Base-by-base conservation (phyloP, 1,140 invertebrate genomes). In the Phymastichus coffea region DNA sequence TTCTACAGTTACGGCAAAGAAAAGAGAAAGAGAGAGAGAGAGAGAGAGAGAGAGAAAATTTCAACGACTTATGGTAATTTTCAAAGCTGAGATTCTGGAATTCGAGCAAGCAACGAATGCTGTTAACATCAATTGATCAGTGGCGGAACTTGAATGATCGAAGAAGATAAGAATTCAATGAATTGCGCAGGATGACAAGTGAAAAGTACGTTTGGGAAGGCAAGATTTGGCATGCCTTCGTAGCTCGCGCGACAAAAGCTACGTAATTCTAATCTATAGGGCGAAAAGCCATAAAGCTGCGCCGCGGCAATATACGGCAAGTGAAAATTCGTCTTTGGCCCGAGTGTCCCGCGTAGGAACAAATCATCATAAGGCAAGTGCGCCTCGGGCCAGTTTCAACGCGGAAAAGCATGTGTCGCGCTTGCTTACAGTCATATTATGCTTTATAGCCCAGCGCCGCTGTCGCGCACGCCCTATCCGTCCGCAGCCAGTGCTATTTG, bases 361-460 rank as follows among this genome's bases (percentile, higher is more conserved):
- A 80, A 80, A 79, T 79, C 74, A 79, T 78, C 75, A 77, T 80
- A 75, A 70, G 61, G 67, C 49, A 57, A 23, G 14, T 33, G 41
- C 60, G 54, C 44, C 47, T 43, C 15, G 30, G 48, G 40, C n/a
- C 56, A 60, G 46, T 64, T 71, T 69, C n/a, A 63, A 57, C 64
- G 58, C 57, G 17, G 56, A 66, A 78, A 74, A 76, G 77, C 78
- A 80, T 77, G 71, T 80, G 78, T 80, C 77, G 76, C 57, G 51
- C 72, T 68, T 68, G 69, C n/a, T n/a, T n/a, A n/a, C 70, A 77
- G 72, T 78, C 77, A 75, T 79, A 80, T 79, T 76, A 74, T 79
- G 75, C 75, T 80, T 80, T 80, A 80, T 78, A 70, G 68, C 72
- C 69, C 69, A 55, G 64, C 65, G 64, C n/a, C n/a, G 63, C 53